A percentile compares a stretch with the other conserved stretches of the same genome.
These are phyloP conservation scores for Neostethus bicornis DNA, from an alignment of 2,797 vertebrate species.

Conservation along the genomic window DNA sequence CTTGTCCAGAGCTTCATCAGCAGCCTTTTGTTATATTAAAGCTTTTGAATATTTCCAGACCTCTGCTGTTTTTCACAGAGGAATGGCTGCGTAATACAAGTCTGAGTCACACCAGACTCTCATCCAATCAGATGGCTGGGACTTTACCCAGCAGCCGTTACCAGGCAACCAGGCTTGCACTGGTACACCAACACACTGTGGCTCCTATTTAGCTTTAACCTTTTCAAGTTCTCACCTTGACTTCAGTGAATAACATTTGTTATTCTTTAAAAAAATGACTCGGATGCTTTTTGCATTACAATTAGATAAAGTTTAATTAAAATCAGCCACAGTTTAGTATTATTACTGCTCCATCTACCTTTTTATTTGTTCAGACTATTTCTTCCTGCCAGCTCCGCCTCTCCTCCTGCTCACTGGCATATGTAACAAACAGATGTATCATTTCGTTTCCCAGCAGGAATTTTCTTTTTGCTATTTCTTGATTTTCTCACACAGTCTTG, in stretches of 20 bases:
- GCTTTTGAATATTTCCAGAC: constrained; percentile 40
- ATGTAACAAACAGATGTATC: constrained; percentile 44
- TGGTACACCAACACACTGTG: constrained; percentile 53
- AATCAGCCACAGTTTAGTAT: too few relatives aligned
- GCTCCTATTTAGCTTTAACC: constrained; percentile 46
- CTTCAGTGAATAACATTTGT: constrained; percentile 23
- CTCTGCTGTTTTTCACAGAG: constrained; percentile 54
- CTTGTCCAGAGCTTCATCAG: background rate
- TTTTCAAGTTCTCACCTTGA: constrained; percentile 25
- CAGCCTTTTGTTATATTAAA: background rate
- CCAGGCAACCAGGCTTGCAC: constrained; percentile 57
- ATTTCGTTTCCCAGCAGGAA: constrained; percentile 1
- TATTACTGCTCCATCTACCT: background rate
- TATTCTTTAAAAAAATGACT: constrained; percentile 4
- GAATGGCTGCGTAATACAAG: constrained; percentile 50
- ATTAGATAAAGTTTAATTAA: background rate
- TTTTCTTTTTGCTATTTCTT: background rate
- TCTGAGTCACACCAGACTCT: constrained; percentile 60
- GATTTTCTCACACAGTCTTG: background rate
- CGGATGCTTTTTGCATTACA: background rate
- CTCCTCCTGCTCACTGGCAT: constrained; percentile 17
- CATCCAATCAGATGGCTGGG: constrained; percentile 45
- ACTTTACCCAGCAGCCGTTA: constrained; percentile 56
- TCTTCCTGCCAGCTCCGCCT: constrained; percentile 30
- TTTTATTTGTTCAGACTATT: constrained; percentile 6